A percentile compares a stretch with the other conserved stretches of the same genome.
These are phyloP conservation scores for Calycopis cecrops DNA, from an alignment of 1,140 invertebrate species.

Conservation along the genomic window DNA sequence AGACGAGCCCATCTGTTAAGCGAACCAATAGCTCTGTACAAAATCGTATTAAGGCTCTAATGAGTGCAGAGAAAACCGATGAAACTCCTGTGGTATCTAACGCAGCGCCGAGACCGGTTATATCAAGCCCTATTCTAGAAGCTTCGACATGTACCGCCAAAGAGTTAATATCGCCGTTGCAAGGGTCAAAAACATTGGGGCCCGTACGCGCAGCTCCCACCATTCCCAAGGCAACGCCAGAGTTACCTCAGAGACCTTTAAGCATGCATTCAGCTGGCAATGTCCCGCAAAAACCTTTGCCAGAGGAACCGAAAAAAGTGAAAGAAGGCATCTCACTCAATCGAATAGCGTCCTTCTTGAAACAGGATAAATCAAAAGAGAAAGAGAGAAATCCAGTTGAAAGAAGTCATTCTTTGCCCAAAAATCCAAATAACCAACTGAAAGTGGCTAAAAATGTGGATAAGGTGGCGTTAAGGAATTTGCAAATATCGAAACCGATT, in stretches of 20 bases:
- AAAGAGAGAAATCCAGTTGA: slow-evolving; percentile 76
- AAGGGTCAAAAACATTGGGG: slow-evolving; percentile 70
- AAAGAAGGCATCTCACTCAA: slow-evolving; percentile 80
- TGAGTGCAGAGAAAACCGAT: slow-evolving; percentile 70
- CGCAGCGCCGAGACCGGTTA: slow-evolving; percentile 80
- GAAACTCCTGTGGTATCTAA: slow-evolving; percentile 36
- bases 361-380: slow-evolving; percentile 76
- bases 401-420: slow-evolving; percentile 76
- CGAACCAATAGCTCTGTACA: slow-evolving; percentile 62
- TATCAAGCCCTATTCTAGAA: slow-evolving; percentile 86
- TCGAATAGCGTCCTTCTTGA: slow-evolving; percentile 86
- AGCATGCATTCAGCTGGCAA: slow-evolving; percentile 70
- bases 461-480: slow-evolving; percentile 80
- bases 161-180: slow-evolving; percentile 78
- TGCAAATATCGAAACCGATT: slow-evolving; percentile 89
- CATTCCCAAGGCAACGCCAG: slow-evolving; percentile 56
- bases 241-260: slow-evolving; percentile 64
- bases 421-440: slow-evolving; percentile 75
- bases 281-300: slow-evolving; percentile 55
- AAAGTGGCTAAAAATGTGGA: slow-evolving; percentile 81
- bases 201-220: slow-evolving; percentile 75
- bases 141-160: slow-evolving; percentile 86
- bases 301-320: slow-evolving; percentile 72
- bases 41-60: slow-evolving; percentile 60
- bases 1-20: slow-evolving; percentile 56